Base-by-base conservation (phyloP, 2,888 invertebrate genomes). In the Sesamia inferens region DNA sequence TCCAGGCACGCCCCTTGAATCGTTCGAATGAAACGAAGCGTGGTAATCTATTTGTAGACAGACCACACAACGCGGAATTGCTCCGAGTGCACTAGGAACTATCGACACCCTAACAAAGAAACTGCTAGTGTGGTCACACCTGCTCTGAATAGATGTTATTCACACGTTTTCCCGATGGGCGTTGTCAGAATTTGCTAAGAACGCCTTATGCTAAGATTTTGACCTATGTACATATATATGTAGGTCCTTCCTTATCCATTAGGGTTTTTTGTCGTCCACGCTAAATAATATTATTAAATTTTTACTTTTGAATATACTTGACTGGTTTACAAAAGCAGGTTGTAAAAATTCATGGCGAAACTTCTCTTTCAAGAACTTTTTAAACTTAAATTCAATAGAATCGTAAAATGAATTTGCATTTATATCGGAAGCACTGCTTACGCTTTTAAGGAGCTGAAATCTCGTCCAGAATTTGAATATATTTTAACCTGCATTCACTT, bases 361-460 rank as follows among this genome's bases (percentile, higher is more conserved):
- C 80, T 80, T 61, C 51, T 54, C 51, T 76, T 63, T 79, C 73
- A 76, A 72, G 6, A 7, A 72, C 79, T 76, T 76, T 71, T 80
- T 58, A 62, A 71, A 85, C 64, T 71, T 66, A 62, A 85, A 84
- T 81, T 85, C 76, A 79, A 79, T 82, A 61, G 78, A 76, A 84
- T 78, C 79, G 75, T 79, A 70, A 84, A 82, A 84, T 62, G 67
- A 16, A 86, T 82, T 86, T 79, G 74, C 85, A 85, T 86, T 86
- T 83, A 86, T 82, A 79, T 85, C 70, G 55, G 70, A 44, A 64
- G 64, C 64, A 59, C 64, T 78, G 47, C 66, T 57, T 57, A 54
- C 22, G 68, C 71, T 73, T 74, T 71, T 68, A 74, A 74, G 69
- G 62, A 51, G 48, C 62, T 51, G 64, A 79, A 55, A 66, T 66